Base-by-base conservation (phyloP, 2,113 vertebrate genomes). In the Thunnus thynnus region DNA sequence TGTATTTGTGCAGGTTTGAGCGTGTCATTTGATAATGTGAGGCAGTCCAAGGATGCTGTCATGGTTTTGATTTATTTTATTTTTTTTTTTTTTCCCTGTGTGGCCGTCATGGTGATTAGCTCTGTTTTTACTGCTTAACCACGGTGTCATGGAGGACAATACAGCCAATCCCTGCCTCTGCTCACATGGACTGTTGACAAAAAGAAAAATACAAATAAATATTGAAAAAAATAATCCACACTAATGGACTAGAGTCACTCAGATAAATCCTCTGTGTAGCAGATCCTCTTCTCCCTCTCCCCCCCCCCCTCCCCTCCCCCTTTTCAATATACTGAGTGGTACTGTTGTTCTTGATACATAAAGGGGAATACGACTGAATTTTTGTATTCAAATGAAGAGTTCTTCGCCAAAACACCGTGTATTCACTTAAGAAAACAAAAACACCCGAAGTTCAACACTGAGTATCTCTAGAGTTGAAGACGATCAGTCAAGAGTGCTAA, bases 151-250 rank as follows among this genome's bases (percentile, higher is more conserved):
- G 81, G 87, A 86, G 85, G 87, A 89, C 85, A 67, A 83, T 86
- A 63, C 88, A 88, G 88, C 90, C 86, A 41, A 84, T 80, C 80
- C 83, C 86, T 82, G 84, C 86, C 85, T 90, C 81, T 78, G 86
- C 78, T 89, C 91, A 87, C 85, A 61, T 13, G 71, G 73, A 87
- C 76, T 77, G 78, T 63, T 68, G 79, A 81, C 50, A 9, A 10
- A 41, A 36, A 75, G 11, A 71, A 55, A 75, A 69, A 73, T 47
- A 62, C 3, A 47, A 56, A 61, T 46, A 54, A 61, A 67, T 41
- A 48, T 17, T 27, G 13, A 58, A 76, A 61, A 30, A 69, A 27
- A 36, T 65, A 69, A 67, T 44, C 30, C 77, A 78, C 82, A 87
- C 80, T 84, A 78, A 83, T 16, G 76, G 87, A 86, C 80, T 51